Evolutionary conservation across 2,797 vertebrate species (phyloP).

Genomic region (Tragopan temminckii): DNA sequence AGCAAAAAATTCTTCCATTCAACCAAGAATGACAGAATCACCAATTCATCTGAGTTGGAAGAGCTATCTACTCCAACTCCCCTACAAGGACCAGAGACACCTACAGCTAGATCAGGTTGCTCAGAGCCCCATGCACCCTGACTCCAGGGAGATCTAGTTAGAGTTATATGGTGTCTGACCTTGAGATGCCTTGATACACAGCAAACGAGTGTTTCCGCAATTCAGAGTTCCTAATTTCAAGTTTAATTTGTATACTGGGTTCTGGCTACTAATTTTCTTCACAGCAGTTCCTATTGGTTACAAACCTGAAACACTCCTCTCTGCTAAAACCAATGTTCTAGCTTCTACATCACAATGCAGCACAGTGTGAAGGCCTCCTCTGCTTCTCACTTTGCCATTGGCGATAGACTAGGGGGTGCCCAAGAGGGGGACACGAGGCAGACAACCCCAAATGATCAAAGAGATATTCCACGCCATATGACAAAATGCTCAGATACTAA

Average conservation of each 20-base stretch:
- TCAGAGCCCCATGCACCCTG: no score
- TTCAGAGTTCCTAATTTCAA: not conserved
- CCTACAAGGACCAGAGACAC: no score
- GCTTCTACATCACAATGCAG: not conserved
- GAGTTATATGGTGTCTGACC: not conserved
- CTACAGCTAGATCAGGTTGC: no score
- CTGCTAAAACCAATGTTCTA: not conserved
- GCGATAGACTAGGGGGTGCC: not conserved
- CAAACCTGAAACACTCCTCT: no score
- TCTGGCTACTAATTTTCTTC: not conserved
- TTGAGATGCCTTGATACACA: not conserved
- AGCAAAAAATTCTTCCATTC: not conserved
- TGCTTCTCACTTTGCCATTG: not conserved
- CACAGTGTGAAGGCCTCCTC: not conserved
- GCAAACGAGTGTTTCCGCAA: not conserved
- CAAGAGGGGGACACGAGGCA: not conserved
- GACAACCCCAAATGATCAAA: not conserved
- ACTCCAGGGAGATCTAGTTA: not conserved
- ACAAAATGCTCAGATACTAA: not conserved
- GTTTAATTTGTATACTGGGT: not conserved
- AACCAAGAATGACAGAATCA: not conserved
- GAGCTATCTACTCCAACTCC: no score
- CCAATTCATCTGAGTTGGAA: no score
- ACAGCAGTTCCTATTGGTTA: no score
- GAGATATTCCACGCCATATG: not conserved